These are phyloP conservation scores for Ornithoptera alexandrae DNA, from an alignment of 2,888 invertebrate genomes.

Conservation along the genomic window DNA sequence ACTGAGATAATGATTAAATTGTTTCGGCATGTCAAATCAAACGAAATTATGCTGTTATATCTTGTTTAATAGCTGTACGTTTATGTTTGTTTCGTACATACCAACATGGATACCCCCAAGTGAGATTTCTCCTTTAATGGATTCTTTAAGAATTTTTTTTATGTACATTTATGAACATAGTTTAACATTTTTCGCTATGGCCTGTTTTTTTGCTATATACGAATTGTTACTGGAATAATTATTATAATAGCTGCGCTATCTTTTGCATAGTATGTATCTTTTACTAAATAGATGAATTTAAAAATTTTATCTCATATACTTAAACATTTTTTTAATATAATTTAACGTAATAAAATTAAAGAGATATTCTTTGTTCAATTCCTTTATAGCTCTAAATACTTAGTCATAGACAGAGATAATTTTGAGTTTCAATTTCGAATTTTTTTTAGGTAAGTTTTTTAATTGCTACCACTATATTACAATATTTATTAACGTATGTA, in stretches of 20 bases:
- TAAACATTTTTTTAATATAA: too few relatives aligned
- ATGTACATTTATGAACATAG: conserved; percentile 11
- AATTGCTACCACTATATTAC: too few relatives aligned
- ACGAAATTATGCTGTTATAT: conserved; percentile 80
- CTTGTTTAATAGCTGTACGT: conserved; percentile 73
- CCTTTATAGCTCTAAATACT: too few relatives aligned
- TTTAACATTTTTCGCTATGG: conserved; percentile 11
- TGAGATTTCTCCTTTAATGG: conserved; percentile 62
- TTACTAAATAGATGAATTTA: background rate
- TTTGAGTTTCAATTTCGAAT: too few relatives aligned
- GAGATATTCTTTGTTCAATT: too few relatives aligned
- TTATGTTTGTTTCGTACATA: conserved; percentile 65
- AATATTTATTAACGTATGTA: too few relatives aligned
- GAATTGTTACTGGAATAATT: background rate
- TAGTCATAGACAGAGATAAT: too few relatives aligned
- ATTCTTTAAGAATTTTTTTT: conserved; percentile 42
- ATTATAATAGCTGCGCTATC: background rate
- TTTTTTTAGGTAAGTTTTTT: too few relatives aligned
- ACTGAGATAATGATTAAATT: conserved; percentile 77
- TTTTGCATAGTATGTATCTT: background rate
- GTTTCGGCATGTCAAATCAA: conserved; percentile 80
- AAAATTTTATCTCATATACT: too few relatives aligned
- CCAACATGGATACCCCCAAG: conserved; percentile 57
- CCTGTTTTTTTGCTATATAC: conserved; percentile 1
- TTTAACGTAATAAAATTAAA: too few relatives aligned